These are phyloP conservation scores for Mesitornis unicolor DNA, from an alignment of 2,113 vertebrate genomes.

Conservation along the genomic window DNA sequence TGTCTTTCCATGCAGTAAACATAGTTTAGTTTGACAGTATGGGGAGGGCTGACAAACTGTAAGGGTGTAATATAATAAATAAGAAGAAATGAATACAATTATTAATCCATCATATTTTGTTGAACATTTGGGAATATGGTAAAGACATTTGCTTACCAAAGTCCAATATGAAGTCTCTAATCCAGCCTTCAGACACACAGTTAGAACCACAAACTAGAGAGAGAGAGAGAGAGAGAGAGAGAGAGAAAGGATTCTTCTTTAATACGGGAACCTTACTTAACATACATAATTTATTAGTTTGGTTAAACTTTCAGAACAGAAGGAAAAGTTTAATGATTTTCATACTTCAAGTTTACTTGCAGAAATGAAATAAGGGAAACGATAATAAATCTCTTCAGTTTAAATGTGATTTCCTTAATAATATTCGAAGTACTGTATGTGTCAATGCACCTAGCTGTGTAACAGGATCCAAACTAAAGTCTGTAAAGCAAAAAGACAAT, in stretches of 20 bases:
- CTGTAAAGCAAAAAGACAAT: background rate
- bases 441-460: background rate
- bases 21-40: background rate
- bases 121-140: background rate
- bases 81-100: background rate
- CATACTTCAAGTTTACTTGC: background rate
- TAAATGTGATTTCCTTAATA: background rate
- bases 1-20: background rate
- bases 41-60: background rate
- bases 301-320: background rate
- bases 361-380: background rate
- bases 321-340: background rate
- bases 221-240: background rate
- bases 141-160: conserved; percentile 78
- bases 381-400: background rate
- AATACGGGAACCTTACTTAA: background rate
- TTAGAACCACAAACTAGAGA: conserved; percentile 95
- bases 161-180: conserved; percentile 97
- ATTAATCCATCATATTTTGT: background rate
- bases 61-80: background rate
- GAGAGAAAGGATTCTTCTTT: background rate
- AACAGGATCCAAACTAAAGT: background rate
- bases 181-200: conserved; percentile 98
- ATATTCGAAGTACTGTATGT: background rate
- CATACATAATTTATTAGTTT: background rate